phyloP scores from a whole-genome alignment of 2,113 vertebrate species.

The Falcunculus frontatus region DNA sequence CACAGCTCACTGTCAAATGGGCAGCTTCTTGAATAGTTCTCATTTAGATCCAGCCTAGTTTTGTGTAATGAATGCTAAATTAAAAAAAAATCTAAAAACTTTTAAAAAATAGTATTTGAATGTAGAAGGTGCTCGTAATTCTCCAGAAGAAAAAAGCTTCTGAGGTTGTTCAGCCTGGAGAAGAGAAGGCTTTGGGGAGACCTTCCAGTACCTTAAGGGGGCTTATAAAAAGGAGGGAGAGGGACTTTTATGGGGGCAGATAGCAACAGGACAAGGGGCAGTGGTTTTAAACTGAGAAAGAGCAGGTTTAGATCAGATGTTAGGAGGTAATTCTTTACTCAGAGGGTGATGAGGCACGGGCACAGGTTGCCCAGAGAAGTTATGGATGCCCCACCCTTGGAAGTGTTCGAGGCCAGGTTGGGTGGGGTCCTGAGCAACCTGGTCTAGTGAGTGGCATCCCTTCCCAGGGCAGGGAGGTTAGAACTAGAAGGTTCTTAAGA shows the following conservation, averaged over 20 bases:
- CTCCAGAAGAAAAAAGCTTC: background rate
- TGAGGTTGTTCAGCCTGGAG: background rate
- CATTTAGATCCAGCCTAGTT: background rate
- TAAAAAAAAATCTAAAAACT: background rate
- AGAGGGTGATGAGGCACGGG: background rate
- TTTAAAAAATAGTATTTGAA: background rate
- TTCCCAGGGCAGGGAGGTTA: background rate
- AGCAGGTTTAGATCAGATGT: background rate
- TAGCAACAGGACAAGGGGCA: background rate
- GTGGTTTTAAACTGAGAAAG: background rate
- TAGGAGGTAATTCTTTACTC: background rate
- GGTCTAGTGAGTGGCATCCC: background rate
- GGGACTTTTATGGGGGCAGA: background rate
- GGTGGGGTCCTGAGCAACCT: background rate
- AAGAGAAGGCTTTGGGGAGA: background rate
- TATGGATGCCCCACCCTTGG: background rate
- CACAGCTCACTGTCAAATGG: rapidly evolving
- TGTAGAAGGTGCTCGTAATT: background rate
- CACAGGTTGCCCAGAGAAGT: background rate
- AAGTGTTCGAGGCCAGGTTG: background rate
- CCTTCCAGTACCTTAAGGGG: background rate
- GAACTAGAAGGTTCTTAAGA: background rate
- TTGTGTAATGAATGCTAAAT: background rate
- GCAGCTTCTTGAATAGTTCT: background rate
- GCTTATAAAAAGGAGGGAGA: background rate